phyloP scores from a whole-genome alignment of 2,797 vertebrate genomes.

The Oreortyx pictus region DNA sequence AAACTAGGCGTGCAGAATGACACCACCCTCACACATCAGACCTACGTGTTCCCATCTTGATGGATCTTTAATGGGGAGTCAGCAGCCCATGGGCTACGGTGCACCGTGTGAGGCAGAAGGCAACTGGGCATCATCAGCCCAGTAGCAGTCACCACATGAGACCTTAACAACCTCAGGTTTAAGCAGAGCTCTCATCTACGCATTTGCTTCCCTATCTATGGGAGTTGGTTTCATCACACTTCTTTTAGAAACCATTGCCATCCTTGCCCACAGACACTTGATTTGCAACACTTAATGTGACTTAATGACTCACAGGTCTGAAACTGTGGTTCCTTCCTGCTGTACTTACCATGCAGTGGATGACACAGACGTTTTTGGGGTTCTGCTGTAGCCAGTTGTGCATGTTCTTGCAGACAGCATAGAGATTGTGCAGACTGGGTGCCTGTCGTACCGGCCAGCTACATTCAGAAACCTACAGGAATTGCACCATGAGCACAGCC shows the following conservation, averaged over 20 bases:
- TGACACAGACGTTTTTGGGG: slow-evolving; percentile 98
- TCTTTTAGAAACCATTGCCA: not conserved
- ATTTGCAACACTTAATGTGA: accelerated
- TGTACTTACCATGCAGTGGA: slow-evolving; percentile 96
- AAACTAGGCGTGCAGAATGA: not conserved
- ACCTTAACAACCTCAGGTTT: not conserved
- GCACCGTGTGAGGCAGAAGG: not conserved
- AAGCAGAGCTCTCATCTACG: accelerated
- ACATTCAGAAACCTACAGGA: slow-evolving; percentile 93
- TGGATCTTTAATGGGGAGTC: accelerated
- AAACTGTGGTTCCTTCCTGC: not conserved
- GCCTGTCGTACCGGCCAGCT: slow-evolving; percentile 96
- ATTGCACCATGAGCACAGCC: not conserved
- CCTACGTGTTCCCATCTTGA: accelerated
- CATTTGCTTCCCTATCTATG: not conserved
- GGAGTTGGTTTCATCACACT: not conserved
- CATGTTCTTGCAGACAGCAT: slow-evolving; percentile 99
- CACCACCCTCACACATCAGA: not conserved
- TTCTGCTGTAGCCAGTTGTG: slow-evolving; percentile 99
- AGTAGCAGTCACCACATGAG: not conserved
- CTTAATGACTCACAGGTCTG: not conserved
- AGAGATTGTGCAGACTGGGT: slow-evolving; percentile 97
- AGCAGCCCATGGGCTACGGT: not conserved
- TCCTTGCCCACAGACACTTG: not conserved
- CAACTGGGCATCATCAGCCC: not conserved